Conservation (phyloP, 2,113 vertebrate genomes). For the Elephas maximus region DNA sequence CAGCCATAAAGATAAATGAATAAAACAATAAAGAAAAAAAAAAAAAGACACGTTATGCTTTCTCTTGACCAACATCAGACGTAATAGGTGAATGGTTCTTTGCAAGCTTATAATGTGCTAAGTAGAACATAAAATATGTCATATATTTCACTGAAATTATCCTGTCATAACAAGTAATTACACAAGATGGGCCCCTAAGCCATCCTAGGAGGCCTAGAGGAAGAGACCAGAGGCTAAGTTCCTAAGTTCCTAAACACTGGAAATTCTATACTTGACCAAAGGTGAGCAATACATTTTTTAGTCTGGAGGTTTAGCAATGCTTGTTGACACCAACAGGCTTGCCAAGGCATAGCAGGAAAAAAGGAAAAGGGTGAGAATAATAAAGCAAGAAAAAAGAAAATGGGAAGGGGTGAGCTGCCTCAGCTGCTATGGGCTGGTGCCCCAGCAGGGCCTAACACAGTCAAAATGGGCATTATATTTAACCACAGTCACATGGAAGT, state of each 20-base stretch:
- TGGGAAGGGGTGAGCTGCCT: not conserved
- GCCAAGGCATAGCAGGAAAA: not conserved
- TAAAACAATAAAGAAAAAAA: not conserved
- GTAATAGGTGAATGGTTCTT: not conserved
- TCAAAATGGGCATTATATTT: not conserved
- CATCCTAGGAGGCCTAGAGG: not conserved
- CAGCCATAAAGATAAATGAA: not conserved
- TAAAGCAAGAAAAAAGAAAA: not conserved
- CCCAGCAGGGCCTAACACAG: not conserved
- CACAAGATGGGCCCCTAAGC: not conserved
- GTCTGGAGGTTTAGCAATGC: not conserved
- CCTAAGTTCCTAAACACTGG: slow-evolving; percentile 1
- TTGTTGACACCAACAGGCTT: not conserved
- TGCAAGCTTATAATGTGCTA: not conserved
- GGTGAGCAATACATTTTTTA: not conserved
- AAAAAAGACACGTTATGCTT: not conserved
- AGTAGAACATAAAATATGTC: not conserved
- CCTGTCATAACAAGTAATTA: slow-evolving; percentile 17
- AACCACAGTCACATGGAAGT: not conserved
- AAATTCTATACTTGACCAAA: not conserved
- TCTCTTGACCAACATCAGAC: not conserved
- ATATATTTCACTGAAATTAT: slow-evolving; percentile 52
- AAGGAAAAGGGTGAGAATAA: not conserved
- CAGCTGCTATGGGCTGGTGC: not conserved
- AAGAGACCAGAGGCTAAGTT: not conserved